These are phyloP conservation scores for Heloderma charlesbogerti DNA, from an alignment of 2,113 vertebrate genomes.

Conservation along the genomic window DNA sequence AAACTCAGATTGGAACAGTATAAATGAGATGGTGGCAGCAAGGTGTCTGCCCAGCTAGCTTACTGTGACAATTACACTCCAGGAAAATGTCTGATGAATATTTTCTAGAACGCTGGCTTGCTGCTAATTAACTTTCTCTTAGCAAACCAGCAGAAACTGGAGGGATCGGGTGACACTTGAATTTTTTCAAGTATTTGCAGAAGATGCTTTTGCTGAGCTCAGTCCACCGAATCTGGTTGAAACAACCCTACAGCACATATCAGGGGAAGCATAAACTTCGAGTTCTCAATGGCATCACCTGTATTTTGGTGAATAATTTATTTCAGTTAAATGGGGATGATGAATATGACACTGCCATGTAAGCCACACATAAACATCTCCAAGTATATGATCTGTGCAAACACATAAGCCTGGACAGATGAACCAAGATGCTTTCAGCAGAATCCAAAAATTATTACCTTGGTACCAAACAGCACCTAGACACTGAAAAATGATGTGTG, in stretches of 20 bases:
- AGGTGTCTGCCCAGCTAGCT: constrained; percentile 30
- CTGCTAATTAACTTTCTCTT: constrained; percentile 10
- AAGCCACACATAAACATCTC: neutral
- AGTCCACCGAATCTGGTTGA: neutral
- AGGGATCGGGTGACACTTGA: neutral
- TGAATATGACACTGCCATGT: too few species aligned
- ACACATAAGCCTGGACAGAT: neutral
- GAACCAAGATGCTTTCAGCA: rapidly evolving
- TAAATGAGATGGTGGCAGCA: constrained; percentile 23
- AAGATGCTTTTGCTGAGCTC: neutral
- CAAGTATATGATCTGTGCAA: neutral
- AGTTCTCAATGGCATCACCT: too few species aligned
- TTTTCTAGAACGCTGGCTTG: constrained; percentile 32
- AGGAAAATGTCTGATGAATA: constrained; percentile 30
- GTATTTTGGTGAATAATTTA: neutral
- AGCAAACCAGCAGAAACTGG: neutral
- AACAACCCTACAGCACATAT: neutral
- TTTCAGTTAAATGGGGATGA: neutral
- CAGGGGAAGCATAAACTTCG: neutral
- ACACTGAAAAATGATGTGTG: neutral
- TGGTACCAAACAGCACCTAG: constrained; percentile 6
- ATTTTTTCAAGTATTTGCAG: neutral
- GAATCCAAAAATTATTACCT: too few species aligned
- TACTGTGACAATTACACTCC: constrained; percentile 36
- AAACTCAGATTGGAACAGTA: constrained; percentile 16